phyloP scores from a whole-genome alignment of 53 echinoderm and acorn worm species.

The Mesocentrotus franciscanus region DNA sequence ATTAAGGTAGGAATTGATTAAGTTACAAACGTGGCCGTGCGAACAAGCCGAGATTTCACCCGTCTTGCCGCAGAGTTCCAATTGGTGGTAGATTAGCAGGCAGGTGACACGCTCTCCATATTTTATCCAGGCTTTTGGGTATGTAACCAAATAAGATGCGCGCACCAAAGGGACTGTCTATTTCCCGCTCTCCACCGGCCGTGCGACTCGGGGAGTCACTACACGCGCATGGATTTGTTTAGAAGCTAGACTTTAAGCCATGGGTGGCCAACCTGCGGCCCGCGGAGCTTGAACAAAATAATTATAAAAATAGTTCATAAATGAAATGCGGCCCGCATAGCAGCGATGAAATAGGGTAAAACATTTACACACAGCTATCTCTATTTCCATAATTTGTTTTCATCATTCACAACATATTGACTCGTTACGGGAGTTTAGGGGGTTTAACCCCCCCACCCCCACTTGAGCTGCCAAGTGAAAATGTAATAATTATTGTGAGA shows the following conservation, averaged over 20 bases:
- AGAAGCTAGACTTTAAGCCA: conserved; percentile 33
- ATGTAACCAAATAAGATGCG: conserved; percentile 30
- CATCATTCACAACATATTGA: no score
- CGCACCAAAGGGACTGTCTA: conserved; percentile 22
- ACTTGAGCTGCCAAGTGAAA: no score
- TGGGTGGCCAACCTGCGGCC: no score
- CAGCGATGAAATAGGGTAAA: no score
- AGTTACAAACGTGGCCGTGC: background rate
- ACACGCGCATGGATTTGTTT: conserved; percentile 28
- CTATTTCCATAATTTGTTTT: no score
- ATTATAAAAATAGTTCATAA: no score
- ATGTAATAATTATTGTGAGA: no score
- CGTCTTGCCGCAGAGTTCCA: background rate
- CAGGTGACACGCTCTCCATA: conserved; percentile 50
- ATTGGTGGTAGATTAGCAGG: conserved; percentile 44
- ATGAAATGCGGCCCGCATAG: no score
- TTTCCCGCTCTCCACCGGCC: background rate
- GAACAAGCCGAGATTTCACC: background rate
- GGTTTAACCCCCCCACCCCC: no score
- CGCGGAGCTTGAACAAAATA: no score
- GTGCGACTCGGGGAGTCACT: background rate
- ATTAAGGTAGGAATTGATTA: background rate
- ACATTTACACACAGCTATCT: no score
- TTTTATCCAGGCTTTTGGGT: conserved; percentile 23
- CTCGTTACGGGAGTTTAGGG: no score